Base-by-base conservation (phyloP, 2,113 vertebrate species). In the Prionailurus viverrinus region DNA sequence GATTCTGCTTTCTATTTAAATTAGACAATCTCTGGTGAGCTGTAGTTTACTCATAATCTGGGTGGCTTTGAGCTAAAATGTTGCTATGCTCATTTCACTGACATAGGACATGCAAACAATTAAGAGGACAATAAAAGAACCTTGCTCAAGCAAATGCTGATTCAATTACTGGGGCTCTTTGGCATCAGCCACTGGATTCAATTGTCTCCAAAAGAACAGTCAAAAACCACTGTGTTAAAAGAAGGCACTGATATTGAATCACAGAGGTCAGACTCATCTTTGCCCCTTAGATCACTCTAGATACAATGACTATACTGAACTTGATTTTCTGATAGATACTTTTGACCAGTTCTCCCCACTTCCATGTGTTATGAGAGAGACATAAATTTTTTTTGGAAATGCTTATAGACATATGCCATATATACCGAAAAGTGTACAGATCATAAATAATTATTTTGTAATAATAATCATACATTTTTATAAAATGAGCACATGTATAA, bases 61-160 rank as follows among this genome's bases (percentile, higher is more conserved):
- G 39, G 55, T 91, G 25, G 19, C 66, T 92, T 96, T 92, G 78
- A 82, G 33, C 73, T 85, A 81, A 96, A 93, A 97, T 33, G 14
- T 5, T 33, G 2, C 8, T 58, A 51, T 87, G 45, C 86, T 79
- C 61, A 71, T 86, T 48, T 92, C 45, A 41, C 33, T 92, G 89
- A 90, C 23, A 12, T 3, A 10, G 1, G 33, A 1, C n/a, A 45
- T 8, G n/a, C 61, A 76, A 87, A 71, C 53, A 93, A 85, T 91
- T 95, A 76, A 39, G 48, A 27, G 2, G 25, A 84, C 6, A 83
- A 36, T 51, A 48, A 89, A 89, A 89, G 4, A 21, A 55, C 41
- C 36, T n/a, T 27, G 11, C 83, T 85, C n/a, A 95, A 94, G 25
- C 58, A 92, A 68, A 51, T 31, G 7, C 45, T 68, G 11, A n/a